Evolutionary conservation across 1,140 invertebrate genomes (phyloP).

Genomic region (Heterodera schachtii): DNA sequence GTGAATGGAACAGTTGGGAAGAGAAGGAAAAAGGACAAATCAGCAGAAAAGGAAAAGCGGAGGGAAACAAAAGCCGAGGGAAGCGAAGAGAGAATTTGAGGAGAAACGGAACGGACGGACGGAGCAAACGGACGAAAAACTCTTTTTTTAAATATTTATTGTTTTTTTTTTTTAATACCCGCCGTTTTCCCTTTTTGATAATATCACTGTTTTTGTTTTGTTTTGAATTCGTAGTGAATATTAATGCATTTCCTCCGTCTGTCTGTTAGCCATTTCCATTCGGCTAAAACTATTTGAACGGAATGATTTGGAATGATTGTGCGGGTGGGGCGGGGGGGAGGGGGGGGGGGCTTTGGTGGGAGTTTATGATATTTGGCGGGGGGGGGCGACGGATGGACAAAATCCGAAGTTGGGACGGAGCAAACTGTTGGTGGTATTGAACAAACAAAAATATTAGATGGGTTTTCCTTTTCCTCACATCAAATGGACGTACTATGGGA

Average conservation of each 20-base stretch:
- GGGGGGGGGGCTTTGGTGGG: background rate
- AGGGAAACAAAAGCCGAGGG: slow-evolving; percentile 5
- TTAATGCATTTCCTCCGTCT: background rate
- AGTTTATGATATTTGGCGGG: background rate
- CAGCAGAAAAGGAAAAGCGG: background rate
- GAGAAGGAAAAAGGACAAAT: background rate
- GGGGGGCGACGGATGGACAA: background rate
- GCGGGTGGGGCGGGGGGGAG: background rate
- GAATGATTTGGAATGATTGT: background rate
- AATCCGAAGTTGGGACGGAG: background rate
- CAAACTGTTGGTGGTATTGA: background rate
- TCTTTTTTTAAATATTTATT: background rate
- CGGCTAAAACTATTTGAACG: background rate
- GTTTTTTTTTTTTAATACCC: background rate
- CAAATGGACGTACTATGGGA: background rate
- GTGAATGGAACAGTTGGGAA: background rate
- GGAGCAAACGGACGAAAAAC: background rate
- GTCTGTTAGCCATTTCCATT: background rate
- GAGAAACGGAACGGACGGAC: background rate
- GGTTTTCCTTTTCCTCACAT: background rate
- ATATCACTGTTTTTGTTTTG: background rate
- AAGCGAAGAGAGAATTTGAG: background rate
- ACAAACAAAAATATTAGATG: background rate
- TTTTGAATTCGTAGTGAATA: background rate
- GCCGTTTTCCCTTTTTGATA: background rate